A percentile compares a stretch with the other conserved stretches of the same genome.
These are phyloP conservation scores for Lepidurus couesii DNA, from an alignment of 1,140 invertebrate genomes.

Conservation along the genomic window DNA sequence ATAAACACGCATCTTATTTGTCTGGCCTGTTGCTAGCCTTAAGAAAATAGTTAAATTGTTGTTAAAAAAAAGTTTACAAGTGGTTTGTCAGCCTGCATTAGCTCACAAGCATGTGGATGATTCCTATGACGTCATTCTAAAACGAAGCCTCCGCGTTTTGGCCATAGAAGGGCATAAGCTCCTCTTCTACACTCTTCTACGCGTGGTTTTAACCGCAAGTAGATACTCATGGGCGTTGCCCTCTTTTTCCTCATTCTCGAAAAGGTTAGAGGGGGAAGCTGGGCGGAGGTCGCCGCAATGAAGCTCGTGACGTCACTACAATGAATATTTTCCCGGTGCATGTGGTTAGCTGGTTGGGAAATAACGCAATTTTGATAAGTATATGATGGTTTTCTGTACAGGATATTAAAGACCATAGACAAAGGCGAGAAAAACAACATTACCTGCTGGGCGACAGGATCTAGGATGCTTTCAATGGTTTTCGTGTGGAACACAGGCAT, in stretches of 20 bases:
- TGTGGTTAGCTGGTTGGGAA: not conserved
- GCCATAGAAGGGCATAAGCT: conserved; percentile 31
- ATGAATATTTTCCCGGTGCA: not conserved
- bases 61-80: not conserved
- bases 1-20: not conserved
- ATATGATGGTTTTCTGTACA: not conserved
- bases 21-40: not conserved
- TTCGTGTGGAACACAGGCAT: conserved; percentile 99
- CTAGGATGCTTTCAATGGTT: conserved; percentile 98
- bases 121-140: conserved; percentile 25
- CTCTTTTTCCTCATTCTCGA: not conserved
- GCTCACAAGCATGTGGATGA: not conserved
- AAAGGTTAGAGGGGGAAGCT: not conserved
- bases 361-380: not conserved
- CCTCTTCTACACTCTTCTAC: not conserved
- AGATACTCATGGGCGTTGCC: not conserved
- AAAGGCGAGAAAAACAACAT: conserved; percentile 38
- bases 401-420: not conserved
- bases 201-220: not conserved
- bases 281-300: not conserved
- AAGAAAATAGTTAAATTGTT: not conserved
- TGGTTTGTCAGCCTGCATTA: not conserved
- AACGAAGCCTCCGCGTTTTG: conserved; percentile 27
- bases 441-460: conserved; percentile 99
- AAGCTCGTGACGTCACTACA: not conserved